Conservation (phyloP, 2,113 vertebrate species). For the Serinus canaria region DNA sequence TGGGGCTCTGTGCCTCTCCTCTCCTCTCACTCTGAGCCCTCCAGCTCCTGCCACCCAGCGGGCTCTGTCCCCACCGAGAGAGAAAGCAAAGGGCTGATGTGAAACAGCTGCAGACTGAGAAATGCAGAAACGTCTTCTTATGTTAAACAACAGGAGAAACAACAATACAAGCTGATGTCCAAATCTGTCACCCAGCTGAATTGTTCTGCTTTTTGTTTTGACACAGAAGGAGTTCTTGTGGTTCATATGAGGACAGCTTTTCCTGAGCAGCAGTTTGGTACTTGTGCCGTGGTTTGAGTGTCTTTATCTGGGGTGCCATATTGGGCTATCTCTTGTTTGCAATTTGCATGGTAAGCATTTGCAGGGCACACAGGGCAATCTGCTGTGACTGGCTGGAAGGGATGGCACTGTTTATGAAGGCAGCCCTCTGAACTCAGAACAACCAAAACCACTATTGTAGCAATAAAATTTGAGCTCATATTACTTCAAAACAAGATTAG, state of each 20-base stretch:
- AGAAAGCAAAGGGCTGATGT: neutral
- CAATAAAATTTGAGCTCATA: neutral
- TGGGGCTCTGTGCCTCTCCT: accelerated
- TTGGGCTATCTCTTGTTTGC: neutral
- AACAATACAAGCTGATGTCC: neutral
- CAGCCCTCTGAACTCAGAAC: neutral
- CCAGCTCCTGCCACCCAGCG: accelerated
- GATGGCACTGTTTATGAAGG: neutral
- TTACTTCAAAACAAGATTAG: neutral
- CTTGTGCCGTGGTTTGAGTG: neutral
- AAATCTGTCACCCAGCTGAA: neutral
- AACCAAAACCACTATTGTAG: neutral
- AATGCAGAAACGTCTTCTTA: neutral
- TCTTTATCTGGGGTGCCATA: neutral
- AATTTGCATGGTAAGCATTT: neutral
- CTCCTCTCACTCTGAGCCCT: accelerated
- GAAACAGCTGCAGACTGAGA: neutral
- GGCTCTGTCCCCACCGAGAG: accelerated
- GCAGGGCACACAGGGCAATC: neutral
- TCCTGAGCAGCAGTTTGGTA: neutral
- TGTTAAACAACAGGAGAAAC: neutral
- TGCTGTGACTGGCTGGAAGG: neutral
- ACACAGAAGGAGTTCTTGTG: neutral
- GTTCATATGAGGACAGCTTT: neutral
- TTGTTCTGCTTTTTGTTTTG: neutral